These are phyloP conservation scores for Lutraria lutraria DNA, from an alignment of 2,888 invertebrate species.

Conservation along the genomic window DNA sequence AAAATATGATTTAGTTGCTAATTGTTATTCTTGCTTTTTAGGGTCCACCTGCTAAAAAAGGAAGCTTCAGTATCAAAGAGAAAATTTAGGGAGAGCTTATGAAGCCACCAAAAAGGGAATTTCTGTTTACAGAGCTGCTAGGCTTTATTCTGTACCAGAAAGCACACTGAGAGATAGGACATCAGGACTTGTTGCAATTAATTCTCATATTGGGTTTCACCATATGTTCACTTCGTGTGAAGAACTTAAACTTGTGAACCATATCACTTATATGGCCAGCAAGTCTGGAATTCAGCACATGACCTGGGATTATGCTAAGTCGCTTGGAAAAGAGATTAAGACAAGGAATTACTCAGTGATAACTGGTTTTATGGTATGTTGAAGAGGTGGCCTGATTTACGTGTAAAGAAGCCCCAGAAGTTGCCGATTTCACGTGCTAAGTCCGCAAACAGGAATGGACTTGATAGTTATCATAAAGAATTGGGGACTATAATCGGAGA, in stretches of 20 bases:
- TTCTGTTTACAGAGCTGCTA: constrained; percentile 41
- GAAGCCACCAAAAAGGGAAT: constrained; percentile 51
- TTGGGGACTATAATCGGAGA: constrained; percentile 31
- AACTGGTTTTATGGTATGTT: constrained; percentile 57
- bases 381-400: constrained; percentile 51
- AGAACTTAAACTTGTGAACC: constrained; percentile 43
- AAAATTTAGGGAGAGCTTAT: constrained; percentile 33
- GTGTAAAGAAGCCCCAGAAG: constrained; percentile 51
- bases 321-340: constrained; percentile 43
- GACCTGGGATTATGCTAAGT: constrained; percentile 47
- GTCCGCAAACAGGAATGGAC: constrained; percentile 36
- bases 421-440: too few species aligned
- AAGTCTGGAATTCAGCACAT: constrained; percentile 48
- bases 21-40: too few species aligned
- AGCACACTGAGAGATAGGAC: constrained; percentile 47
- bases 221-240: constrained; percentile 22
- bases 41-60: neutral
- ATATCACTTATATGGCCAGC: constrained; percentile 53
- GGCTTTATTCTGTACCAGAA: constrained; percentile 47
- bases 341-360: constrained; percentile 40
- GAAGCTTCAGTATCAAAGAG: neutral
- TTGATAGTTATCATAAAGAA: constrained; percentile 57
- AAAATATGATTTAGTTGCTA: too few species aligned
- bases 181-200: neutral
- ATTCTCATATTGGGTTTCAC: neutral